Conservation (phyloP, 2,888 invertebrate species). For the Teleogryllus oceanicus region DNA sequence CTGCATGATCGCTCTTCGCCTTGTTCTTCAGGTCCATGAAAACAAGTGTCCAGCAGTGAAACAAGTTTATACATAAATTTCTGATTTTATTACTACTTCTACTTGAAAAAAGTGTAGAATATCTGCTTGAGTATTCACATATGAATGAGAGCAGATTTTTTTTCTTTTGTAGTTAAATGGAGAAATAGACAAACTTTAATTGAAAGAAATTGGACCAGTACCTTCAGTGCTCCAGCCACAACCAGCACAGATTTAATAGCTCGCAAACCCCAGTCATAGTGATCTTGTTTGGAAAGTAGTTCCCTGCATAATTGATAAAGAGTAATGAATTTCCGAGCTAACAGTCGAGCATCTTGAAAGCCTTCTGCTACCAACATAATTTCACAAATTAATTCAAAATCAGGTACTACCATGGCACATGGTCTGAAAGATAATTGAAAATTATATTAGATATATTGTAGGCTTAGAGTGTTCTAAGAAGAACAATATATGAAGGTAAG, state of each 20-base stretch:
- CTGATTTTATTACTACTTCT: neutral
- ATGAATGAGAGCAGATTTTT: neutral
- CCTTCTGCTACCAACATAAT: slow-evolving; percentile 97
- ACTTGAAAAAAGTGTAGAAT: neutral
- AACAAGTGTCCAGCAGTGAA: slow-evolving; percentile 18
- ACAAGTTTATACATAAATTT: neutral
- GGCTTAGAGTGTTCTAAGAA: neutral
- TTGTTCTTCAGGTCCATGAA: slow-evolving; percentile 18
- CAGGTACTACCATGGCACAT: slow-evolving; percentile 96
- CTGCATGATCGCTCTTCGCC: neutral
- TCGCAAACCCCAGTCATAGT: slow-evolving; percentile 94
- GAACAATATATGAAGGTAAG: neutral
- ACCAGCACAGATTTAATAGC: slow-evolving; percentile 95
- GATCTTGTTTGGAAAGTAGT: slow-evolving; percentile 89
- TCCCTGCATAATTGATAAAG: slow-evolving; percentile 87
- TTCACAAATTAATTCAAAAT: slow-evolving; percentile 92
- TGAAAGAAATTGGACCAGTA: slow-evolving; percentile 43
- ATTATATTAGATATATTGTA: too few species aligned
- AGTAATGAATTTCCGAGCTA: slow-evolving; percentile 92
- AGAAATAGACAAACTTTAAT: neutral
- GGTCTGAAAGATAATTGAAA: slow-evolving; percentile 57
- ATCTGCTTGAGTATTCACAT: neutral
- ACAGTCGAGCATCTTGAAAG: slow-evolving; percentile 83
- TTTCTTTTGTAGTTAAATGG: neutral
- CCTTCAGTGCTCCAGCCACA: slow-evolving; percentile 88